Evolutionary conservation across 2,113 vertebrate species (phyloP).

Genomic region (Tretioscincus oriximinensis): DNA sequence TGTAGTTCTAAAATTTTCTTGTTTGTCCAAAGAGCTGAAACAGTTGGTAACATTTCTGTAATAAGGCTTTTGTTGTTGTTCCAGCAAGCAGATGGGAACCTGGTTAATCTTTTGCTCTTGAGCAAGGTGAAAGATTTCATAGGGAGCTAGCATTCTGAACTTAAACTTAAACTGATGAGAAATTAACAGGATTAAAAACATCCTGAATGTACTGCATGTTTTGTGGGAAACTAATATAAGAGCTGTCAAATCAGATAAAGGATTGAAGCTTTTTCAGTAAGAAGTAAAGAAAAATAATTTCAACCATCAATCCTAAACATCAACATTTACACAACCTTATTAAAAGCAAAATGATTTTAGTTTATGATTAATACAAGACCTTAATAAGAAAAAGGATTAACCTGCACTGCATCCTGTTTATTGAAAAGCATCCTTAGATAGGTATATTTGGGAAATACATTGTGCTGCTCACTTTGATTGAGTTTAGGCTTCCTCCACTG

Average conservation of each 20-base stretch:
- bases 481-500: too few relatives aligned
- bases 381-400: not conserved
- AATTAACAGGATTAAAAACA: not conserved
- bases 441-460: too few relatives aligned
- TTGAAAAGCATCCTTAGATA: too few relatives aligned
- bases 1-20: not conserved
- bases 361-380: not conserved
- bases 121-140: slow-evolving; percentile 12
- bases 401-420: not conserved
- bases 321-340: not conserved
- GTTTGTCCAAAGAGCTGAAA: not conserved
- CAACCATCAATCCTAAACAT: not conserved
- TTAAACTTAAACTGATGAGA: not conserved
- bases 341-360: not conserved
- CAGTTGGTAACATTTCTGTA: slow-evolving; percentile 10
- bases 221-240: not conserved
- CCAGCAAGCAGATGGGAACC: not conserved
- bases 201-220: not conserved
- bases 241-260: not conserved
- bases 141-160: not conserved
- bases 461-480: too few relatives aligned
- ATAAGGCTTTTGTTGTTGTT: not conserved
- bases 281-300: not conserved
- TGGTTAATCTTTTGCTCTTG: slow-evolving; percentile 11
- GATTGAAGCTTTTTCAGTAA: not conserved